Evolutionary conservation across 2,113 vertebrate species (phyloP), one percentile per base, ranked within the genome.

Genomic region (Ornithorhynchus anatinus): DNA sequence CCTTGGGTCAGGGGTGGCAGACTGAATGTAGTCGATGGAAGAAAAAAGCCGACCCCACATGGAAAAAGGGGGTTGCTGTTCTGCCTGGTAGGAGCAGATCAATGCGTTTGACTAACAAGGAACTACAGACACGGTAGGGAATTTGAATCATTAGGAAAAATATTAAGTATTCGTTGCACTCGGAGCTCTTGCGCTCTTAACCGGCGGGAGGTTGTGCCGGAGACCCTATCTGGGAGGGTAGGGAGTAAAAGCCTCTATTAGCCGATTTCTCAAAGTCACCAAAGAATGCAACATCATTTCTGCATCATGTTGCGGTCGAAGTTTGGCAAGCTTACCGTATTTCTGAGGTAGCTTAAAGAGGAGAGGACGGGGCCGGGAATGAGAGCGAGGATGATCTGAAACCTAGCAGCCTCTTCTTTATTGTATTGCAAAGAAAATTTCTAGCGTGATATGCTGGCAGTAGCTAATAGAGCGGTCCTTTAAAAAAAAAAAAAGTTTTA

Each of bases 241-340:
- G 50, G 45, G 44, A 39, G 27, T 65, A 22, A 22, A 60, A 53
- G n/a, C n/a, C n/a, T n/a, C n/a, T n/a, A n/a, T n/a, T 63, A 47
- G 22, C 36, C 20, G 0, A 1, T 72, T 74, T 58, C 51, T 61
- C 60, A 60, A 76, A 62, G 27, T 80, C 0, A 0, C 42, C 52
- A 33, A 62, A 67, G 48, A 27, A 37, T 83, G 84, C 84, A 63
- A 73, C 56, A 53, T 79, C 47, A 20, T 42, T 84, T 77, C 75
- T 80, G 79, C 81, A 84, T 81, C 38, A 32, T 31, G 59, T 84
- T 88, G 81, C 84, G 80, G 79, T 75, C 86, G 6, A 45, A 84
- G 67, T 79, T 72, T 86, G 78, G 77, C 81, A 89, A 0, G 53
- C 42, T 51, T 75, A 36, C 7, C 53, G 14, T 50, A 8, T 68